A percentile compares a stretch with the other conserved stretches of the same genome.
phyloP scores from a whole-genome alignment of 2,113 vertebrate genomes.

The Dipodomys stephensi region DNA sequence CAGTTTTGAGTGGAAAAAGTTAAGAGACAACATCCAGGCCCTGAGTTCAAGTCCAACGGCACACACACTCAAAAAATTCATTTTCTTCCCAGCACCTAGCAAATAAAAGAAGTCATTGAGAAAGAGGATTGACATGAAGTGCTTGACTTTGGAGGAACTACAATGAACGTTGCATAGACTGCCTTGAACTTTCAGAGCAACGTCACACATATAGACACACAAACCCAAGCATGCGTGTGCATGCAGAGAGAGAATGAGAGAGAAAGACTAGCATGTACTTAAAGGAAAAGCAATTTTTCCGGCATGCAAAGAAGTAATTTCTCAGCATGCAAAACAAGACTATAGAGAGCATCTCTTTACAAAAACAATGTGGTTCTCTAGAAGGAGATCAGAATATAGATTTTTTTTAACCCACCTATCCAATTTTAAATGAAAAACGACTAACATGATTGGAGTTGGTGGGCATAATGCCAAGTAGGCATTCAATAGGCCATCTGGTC shows the following conservation, averaged over 20 bases:
- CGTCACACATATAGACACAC: neutral
- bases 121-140: conserved; percentile 28
- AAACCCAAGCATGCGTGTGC: neutral
- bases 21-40: no score
- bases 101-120: conserved; percentile 52
- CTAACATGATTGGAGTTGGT: conserved; percentile 29
- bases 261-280: conserved; percentile 15
- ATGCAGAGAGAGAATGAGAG: no score
- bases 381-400: conserved; percentile 43
- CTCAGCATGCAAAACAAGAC: conserved; percentile 38
- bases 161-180: conserved; percentile 58
- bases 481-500: conserved; percentile 75
- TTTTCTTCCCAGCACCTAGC: conserved; percentile 44
- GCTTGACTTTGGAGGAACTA: neutral
- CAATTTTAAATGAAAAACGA: conserved; percentile 37
- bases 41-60: no score
- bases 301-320: conserved; percentile 22
- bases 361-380: conserved; percentile 62
- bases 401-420: conserved; percentile 40
- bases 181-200: conserved; percentile 15
- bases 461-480: neutral
- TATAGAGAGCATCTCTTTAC: conserved; percentile 57
- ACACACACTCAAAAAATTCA: neutral
- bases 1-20: no score
- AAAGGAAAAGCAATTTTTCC: conserved; percentile 51